Base-by-base conservation (phyloP, 2,888 invertebrate species). In the Zygothrica quintamaculata region DNA sequence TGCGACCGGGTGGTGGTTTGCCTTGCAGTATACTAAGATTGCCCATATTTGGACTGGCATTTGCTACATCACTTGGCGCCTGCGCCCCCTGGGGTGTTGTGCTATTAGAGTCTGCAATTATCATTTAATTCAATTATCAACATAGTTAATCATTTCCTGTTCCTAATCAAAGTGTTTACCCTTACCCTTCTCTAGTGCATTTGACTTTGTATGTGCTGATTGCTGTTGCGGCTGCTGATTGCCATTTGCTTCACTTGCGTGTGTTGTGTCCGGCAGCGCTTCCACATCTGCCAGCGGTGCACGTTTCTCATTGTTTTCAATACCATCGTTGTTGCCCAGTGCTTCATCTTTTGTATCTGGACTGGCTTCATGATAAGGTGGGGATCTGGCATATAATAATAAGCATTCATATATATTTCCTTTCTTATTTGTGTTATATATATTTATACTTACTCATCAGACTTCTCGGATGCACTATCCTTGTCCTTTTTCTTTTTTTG, bases 401-500 rank as follows among this genome's bases (percentile, higher is more conserved):
- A n/a, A n/a, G n/a, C n/a, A n/a, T n/a, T n/a, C n/a, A n/a, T 11
- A 42, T 11, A 25, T n/a, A 12, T 0, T 22, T n/a, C 53, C 52
- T 26, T 12, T 18, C 31, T 9, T 15, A 1, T 16, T 11, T 0
- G 7, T 7, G 9, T 56, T 39, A 1, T 12, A 6, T 16, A 3
- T 2, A 16, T 43, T 13, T 33, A 8, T 8, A 93, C 95, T 94
- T 92, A 95, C 95, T 95, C 95, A 92, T 95, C 95, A 44, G 95
- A 95, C 89, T 94, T 93, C 90, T 95, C 94, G 81, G 95, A 95
- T 89, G 93, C 93, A 92, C 95, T 95, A 92, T 95, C 95, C 92
- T 95, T 95, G 92, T 95, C 95, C 92, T 95, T 95, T 69, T 89
- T 88, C 91, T n/a, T n/a, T n/a, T 94, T 95, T 90, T 95, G 95